These are phyloP conservation scores for Barbus barbus DNA, from an alignment of 2,113 vertebrate genomes.

Conservation along the genomic window DNA sequence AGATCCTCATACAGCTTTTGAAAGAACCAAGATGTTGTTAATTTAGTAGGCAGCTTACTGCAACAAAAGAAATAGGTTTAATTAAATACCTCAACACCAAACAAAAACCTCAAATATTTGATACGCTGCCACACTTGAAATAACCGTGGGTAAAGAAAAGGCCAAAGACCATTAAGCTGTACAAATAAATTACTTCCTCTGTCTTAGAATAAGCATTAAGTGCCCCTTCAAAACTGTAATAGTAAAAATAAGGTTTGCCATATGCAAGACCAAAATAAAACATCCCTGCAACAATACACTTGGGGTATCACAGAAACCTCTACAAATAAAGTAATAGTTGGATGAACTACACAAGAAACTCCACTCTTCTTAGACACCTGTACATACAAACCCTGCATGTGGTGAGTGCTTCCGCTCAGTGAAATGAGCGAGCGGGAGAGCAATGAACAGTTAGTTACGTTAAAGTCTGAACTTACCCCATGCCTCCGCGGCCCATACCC, in stretches of 20 bases:
- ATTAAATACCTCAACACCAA: background rate
- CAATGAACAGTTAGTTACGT: background rate
- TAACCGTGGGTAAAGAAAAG: background rate
- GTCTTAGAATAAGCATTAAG: background rate
- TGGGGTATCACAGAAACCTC: background rate
- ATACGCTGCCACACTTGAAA: background rate
- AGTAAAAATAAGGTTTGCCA: background rate
- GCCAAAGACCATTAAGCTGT: background rate
- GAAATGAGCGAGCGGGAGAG: background rate
- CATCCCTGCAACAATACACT: background rate
- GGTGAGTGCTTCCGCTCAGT: background rate
- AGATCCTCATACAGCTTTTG: background rate
- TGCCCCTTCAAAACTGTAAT: background rate
- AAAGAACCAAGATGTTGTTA: background rate
- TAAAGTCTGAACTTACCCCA: slow-evolving; percentile 90
- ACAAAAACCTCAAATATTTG: background rate
- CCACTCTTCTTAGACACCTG: background rate
- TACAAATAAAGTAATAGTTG: background rate
- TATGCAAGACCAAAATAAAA: background rate
- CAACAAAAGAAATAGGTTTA: background rate
- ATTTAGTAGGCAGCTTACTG: background rate
- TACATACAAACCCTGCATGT: background rate
- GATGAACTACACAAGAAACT: background rate
- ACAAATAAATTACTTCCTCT: background rate
- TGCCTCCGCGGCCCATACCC: slow-evolving; percentile 89